A percentile compares a stretch with the other conserved stretches of the same genome.
These are phyloP conservation scores for Simalia tracyae DNA, from an alignment of 2,797 vertebrate species.

Conservation along the genomic window DNA sequence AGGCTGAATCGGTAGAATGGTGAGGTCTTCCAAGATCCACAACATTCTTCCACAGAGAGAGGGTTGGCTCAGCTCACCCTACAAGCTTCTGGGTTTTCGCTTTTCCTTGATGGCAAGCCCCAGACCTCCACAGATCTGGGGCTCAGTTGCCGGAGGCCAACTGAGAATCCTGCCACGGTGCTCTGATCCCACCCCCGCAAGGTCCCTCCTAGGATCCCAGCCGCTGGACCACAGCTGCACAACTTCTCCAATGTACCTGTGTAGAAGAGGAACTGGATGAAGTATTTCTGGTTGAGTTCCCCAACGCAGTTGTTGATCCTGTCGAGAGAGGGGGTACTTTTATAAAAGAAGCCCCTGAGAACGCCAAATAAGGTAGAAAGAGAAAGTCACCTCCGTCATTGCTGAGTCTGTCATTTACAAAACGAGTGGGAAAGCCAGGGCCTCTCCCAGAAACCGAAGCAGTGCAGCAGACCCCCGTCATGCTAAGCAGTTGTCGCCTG, in stretches of 20 bases:
- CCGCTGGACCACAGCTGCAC: rapidly evolving
- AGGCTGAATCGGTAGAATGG: no score
- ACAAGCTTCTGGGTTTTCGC: not conserved
- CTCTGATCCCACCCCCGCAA: no score
- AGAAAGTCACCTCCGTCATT: no score
- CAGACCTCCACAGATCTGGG: not conserved
- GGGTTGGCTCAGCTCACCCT: not conserved
- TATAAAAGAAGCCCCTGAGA: not conserved
- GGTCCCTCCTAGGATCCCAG: rapidly evolving
- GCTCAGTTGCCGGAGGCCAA: no score
- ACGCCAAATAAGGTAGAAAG: not conserved
- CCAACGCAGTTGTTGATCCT: conserved; percentile 88
- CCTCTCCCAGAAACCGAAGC: not conserved
- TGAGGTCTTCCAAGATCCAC: not conserved
- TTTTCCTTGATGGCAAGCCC: not conserved
- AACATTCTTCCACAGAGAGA: not conserved
- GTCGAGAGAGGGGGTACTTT: not conserved
- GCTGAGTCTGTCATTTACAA: not conserved
- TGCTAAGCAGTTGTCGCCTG: rapidly evolving
- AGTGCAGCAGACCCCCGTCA: no score
- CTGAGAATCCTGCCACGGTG: no score
- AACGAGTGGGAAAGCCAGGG: not conserved
- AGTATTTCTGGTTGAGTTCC: conserved; percentile 85
- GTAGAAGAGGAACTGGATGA: conserved; percentile 87
- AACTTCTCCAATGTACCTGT: conserved; percentile 68